Conservation (phyloP, 2,113 vertebrate species). For the Festucalex cinctus region DNA sequence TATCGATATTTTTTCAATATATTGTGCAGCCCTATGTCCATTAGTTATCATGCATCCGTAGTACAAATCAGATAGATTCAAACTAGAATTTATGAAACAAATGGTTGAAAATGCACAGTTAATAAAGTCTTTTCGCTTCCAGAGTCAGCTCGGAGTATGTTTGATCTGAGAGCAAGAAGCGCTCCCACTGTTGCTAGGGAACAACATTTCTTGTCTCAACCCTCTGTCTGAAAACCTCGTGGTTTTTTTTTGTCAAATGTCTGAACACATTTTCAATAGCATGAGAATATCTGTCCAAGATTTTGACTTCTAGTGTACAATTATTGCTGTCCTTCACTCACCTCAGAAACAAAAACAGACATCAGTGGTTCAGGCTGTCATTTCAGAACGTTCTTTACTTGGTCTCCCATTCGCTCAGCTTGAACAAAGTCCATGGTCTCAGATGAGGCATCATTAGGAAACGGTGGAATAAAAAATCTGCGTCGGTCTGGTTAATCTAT, state of each 20-base stretch:
- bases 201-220: slow-evolving; percentile 46
- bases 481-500: slow-evolving; percentile 33
- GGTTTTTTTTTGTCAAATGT: slow-evolving; percentile 15
- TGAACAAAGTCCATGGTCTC: slow-evolving; percentile 18
- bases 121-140: slow-evolving; percentile 27
- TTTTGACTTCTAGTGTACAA: background rate
- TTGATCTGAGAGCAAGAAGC: background rate
- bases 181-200: slow-evolving; percentile 60
- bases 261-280: background rate
- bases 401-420: slow-evolving; percentile 9
- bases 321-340: slow-evolving; percentile 11
- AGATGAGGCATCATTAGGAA: slow-evolving; percentile 25
- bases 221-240: slow-evolving; percentile 36
- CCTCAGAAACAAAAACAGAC: slow-evolving; percentile 13
- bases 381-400: slow-evolving; percentile 12
- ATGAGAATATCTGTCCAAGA: background rate
- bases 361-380: background rate
- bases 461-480: slow-evolving; percentile 2
- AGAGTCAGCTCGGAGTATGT: slow-evolving; percentile 14
- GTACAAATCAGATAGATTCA: background rate
- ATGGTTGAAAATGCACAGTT: slow-evolving; percentile 37
- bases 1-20: too few species aligned
- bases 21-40: too few species aligned
- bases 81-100: slow-evolving; percentile 27
- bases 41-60: too few species aligned